Evolutionary conservation across 1,140 invertebrate genomes (phyloP).

Genomic region (Saccostrea cuccullata): DNA sequence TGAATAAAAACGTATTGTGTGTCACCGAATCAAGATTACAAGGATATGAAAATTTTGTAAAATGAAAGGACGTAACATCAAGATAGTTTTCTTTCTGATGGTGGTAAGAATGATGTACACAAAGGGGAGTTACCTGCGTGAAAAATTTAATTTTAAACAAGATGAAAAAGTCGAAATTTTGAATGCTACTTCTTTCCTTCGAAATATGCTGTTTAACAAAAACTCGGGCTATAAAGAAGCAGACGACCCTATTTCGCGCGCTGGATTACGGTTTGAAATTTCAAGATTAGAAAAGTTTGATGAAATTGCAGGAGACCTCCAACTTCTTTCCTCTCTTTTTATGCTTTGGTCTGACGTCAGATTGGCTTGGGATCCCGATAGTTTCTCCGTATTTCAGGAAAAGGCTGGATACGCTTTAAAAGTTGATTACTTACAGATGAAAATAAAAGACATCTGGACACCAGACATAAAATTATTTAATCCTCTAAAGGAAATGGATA

Average conservation of each 20-base stretch:
- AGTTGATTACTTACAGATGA: neutral
- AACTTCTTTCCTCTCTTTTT: conserved; percentile 10
- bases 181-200: neutral
- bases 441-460: neutral
- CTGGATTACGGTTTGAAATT: conserved; percentile 7
- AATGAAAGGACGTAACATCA: too few species aligned
- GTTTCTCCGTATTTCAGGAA: neutral
- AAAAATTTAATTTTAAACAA: neutral
- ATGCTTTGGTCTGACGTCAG: neutral
- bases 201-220: neutral
- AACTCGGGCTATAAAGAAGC: neutral
- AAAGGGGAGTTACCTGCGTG: neutral
- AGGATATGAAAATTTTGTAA: too few species aligned
- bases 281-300: conserved; percentile 14
- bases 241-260: neutral
- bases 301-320: neutral
- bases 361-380: neutral
- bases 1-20: too few species aligned
- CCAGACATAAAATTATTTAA: conserved; percentile 11
- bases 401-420: neutral
- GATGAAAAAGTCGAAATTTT: conserved; percentile 3
- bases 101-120: too few species aligned
- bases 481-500: neutral
- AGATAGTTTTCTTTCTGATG: too few species aligned
- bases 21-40: too few species aligned